Evolutionary conservation across 2,888 invertebrate species (phyloP).

Genomic region (Ashinkailepas kermadecensis): DNA sequence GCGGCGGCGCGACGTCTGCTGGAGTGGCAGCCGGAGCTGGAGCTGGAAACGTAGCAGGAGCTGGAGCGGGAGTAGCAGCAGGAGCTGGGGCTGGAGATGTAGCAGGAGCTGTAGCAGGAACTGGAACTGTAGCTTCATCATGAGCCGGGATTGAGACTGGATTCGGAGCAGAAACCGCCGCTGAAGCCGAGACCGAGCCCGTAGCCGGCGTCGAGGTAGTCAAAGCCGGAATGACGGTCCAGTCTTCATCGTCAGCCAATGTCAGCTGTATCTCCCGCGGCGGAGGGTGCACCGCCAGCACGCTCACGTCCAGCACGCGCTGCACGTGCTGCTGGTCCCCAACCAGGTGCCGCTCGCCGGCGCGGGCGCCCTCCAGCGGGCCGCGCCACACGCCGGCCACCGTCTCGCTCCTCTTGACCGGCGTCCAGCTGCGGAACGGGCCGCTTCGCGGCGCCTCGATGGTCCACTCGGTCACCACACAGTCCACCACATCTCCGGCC

Average conservation of each 20-base stretch:
- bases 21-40: background rate
- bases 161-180: too few species aligned
- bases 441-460: background rate
- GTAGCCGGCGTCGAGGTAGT: too few species aligned
- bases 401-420: background rate
- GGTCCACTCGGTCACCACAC: background rate
- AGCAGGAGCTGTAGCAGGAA: too few species aligned
- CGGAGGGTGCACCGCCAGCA: background rate
- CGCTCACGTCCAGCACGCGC: background rate
- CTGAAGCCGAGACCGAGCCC: too few species aligned
- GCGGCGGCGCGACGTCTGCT: background rate
- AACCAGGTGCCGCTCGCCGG: background rate
- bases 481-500: background rate
- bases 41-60: background rate
- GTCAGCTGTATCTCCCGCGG: background rate
- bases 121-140: too few species aligned
- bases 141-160: too few species aligned
- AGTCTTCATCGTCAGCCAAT: background rate
- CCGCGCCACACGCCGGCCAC: background rate
- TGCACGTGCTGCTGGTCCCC: background rate
- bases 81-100: too few species aligned
- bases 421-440: background rate
- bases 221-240: background rate
- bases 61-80: background rate
- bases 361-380: background rate